Base-by-base conservation (phyloP, 1,140 invertebrate species). In the Drosophila navojoa region DNA sequence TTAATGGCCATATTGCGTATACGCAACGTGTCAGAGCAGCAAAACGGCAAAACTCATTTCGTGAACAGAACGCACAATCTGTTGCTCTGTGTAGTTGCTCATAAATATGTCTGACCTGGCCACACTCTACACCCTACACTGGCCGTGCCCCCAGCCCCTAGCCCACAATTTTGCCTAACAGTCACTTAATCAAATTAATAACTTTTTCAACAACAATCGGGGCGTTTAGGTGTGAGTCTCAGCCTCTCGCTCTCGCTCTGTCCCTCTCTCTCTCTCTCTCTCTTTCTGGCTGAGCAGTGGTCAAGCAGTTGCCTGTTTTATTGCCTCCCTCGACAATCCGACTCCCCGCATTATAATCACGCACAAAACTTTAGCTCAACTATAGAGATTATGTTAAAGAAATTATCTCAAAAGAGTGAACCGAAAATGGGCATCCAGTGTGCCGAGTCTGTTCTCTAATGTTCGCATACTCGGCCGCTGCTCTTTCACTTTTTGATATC, bases 151-250 rank as follows among this genome's bases (percentile, higher is more conserved):
- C 2, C 15, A 11, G 29, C 3, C 0, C 3, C 9, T 53, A 9
- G 57, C 44, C 44, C 67, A 73, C 53, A 47, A 7, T 32, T 74
- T 74, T 69, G 62, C 38, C 64, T 45, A 45, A n/a, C 13, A 68
- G 79, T 81, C 85, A 89, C 84, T 87, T 87, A 77, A 87, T 87
- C 84, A 87, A 87, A 87, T 87, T 89, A 87, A 87, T 87, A 89
- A 87, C 84, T 89, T 87, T 87, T 87, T 77, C 82, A 86, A 82
- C 82, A 79, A 68, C 69, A 76, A 76, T 69, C 62, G 74, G 32
- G 64, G 16, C 10, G 9, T 22, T 47, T 9, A 11, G 15, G 16
- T n/a, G 11, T 22, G 38, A 38, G 9, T 11, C 16, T 19, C 29
- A 16, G 6, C 7, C 32, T 32, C 32, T 32, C 6, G 2, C 11